Evolutionary conservation across 2,888 invertebrate genomes (phyloP), one percentile per base, ranked within the genome.

Genomic region (Eupithecia abbreviata): DNA sequence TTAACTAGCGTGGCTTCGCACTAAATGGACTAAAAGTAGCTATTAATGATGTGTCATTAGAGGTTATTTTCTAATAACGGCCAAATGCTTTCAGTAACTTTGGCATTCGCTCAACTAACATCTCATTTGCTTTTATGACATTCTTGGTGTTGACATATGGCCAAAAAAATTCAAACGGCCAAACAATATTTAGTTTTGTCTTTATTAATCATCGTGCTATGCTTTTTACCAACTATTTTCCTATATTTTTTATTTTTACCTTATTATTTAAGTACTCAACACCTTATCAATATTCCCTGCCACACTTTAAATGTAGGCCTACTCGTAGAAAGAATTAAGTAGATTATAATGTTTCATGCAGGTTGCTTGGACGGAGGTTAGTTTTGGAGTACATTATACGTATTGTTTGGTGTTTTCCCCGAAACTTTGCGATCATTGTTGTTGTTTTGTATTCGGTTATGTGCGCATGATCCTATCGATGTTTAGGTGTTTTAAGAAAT

Each of bases 321-420:
- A 62, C 62, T 62, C 47, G 69, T 79, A 82, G 78, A 75, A 68
- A 74, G 73, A 79, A 79, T 86, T 85, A 84, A 86, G 75, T 86
- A 86, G 87, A 86, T 84, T 88, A 84, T 90, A 88, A 85, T 84
- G 85, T 90, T 93, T 91, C 88, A 88, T 83, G 91, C 96, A 96
- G 96, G 95, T 96, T 91, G 96, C 96, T 93, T 96, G 96, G 96
- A 96, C 95, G 90, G 96, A 96, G 96, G 96, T 96, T 91, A 96
- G 96, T 96, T 87, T 81, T 80, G 83, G 81, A 81, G 80, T 84
- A 82, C 55, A 58, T 82, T 30, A 84, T 72, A 72, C 72, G 83
- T 86, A 85, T 78, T 74, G 74, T 89, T 90, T 88, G 88, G 86
- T 89, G 89, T 88, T 88, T 82, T 84, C 82, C 81, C 78, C 77